These are phyloP conservation scores for Eremophila alpestris DNA, from an alignment of 2,797 vertebrate species.

Conservation along the genomic window DNA sequence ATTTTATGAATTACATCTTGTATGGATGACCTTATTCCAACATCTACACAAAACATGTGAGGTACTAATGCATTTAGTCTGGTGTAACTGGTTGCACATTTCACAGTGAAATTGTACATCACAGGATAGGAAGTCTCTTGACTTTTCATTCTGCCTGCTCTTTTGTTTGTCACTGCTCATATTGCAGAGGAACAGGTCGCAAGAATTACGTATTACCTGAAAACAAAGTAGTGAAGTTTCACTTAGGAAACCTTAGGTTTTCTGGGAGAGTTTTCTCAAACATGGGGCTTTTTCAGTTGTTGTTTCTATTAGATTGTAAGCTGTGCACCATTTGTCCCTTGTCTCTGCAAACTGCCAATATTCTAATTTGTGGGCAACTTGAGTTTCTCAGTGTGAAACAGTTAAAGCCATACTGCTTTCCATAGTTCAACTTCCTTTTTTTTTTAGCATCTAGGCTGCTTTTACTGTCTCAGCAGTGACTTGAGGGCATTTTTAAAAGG, in stretches of 20 bases:
- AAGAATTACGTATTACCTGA: background rate
- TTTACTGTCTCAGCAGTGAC: conserved; percentile 1
- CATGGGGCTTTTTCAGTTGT: background rate
- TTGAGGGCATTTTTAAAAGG: conserved; percentile 49
- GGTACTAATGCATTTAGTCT: background rate
- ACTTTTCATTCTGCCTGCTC: background rate
- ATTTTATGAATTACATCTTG: background rate
- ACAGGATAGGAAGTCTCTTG: background rate
- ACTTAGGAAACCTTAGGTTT: conserved; percentile 1
- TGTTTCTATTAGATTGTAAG: background rate
- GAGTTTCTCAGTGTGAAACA: background rate
- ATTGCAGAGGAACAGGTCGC: background rate
- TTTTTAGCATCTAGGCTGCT: conserved; percentile 10
- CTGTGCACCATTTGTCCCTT: background rate
- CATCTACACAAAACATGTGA: background rate
- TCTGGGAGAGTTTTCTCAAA: background rate
- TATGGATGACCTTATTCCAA: background rate
- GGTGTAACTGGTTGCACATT: background rate
- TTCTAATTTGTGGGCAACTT: background rate
- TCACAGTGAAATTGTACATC: background rate
- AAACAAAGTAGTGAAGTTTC: background rate
- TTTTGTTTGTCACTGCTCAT: background rate
- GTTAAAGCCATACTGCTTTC: background rate
- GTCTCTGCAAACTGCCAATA: background rate
- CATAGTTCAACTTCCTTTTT: background rate